Base-by-base conservation (phyloP, 2,888 invertebrate species). In the Gerosis bhagava region DNA sequence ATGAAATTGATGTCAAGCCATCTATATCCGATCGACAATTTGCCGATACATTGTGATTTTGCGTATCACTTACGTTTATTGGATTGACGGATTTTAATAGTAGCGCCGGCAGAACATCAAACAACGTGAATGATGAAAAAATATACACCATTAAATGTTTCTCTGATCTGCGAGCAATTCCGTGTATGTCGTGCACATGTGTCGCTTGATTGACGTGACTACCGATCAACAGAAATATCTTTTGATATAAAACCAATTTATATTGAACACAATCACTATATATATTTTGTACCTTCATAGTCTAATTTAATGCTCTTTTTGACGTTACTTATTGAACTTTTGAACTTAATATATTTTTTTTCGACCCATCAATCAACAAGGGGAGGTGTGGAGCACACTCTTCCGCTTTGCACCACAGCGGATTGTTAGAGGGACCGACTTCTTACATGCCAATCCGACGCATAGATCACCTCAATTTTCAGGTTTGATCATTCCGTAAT, bases 151-250 rank as follows among this genome's bases (percentile, higher is more conserved):
- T 71, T 70, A 70, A 65, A 70, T 71, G 76, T 73, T 70, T 69
- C n/a, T n/a, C 64, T 67, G 76, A 76, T 76, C 62, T 72, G 66
- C 59, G 67, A 64, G 67, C 67, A 72, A 77, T 78, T 75, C 73
- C 66, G 72, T 69, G 62, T 67, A 63, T 75, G 83, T 82, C 82
- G 63, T 64, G 65, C 65, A 64, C 83, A 83, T 69, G 35, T 76
- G 82, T 49, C 53, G 64, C 67, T 50, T 80, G 81, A 83, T 81
- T 78, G 83, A 82, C 82, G 78, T 65, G 67, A 60, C 66, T 58
- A 57, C 53, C 56, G 60, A 59, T 57, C 56, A 66, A 70, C 69
- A 62, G 62, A 72, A 70, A 69, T 69, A 69, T 65, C 51, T 57
- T 66, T 70, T 65, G 61, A 57, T 59, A 51, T 57, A 48, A 37